Conservation (phyloP, 64 coral and sea anemone genomes). For the Exaiptasia diaphana region DNA sequence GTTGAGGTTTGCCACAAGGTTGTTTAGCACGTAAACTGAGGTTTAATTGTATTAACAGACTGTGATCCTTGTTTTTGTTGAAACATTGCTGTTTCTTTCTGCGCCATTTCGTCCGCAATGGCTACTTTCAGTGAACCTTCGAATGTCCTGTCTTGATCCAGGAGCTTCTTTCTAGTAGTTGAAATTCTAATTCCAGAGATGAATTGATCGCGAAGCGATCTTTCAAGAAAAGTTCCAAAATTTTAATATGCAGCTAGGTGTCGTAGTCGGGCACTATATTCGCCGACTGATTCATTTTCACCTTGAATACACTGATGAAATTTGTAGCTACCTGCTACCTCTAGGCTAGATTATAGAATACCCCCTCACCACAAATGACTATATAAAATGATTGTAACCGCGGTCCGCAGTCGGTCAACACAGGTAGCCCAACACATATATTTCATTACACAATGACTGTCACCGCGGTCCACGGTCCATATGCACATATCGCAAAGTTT, state of each 20-base stretch:
- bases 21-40: not conserved
- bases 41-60: no score
- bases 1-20: not conserved
- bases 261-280: conserved; percentile 35
- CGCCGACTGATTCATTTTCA: conserved; percentile 32
- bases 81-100: conserved; percentile 19
- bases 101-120: conserved; percentile 55
- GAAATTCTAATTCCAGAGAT: conserved; percentile 31
- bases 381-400: no score
- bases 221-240: conserved; percentile 40
- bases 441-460: no score
- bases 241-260: conserved; percentile 50
- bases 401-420: no score
- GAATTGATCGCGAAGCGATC: conserved; percentile 27
- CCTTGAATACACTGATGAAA: conserved; percentile 68
- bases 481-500: no score
- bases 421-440: no score
- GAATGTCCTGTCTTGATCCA: conserved; percentile 45
- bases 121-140: conserved; percentile 25
- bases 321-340: conserved; percentile 37
- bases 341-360: no score
- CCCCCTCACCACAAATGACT: no score
- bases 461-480: no score
- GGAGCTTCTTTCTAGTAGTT: conserved; percentile 38
- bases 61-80: conserved; percentile 16